Base-by-base conservation (phyloP, 2,888 invertebrate species). In the Aromia moschata region DNA sequence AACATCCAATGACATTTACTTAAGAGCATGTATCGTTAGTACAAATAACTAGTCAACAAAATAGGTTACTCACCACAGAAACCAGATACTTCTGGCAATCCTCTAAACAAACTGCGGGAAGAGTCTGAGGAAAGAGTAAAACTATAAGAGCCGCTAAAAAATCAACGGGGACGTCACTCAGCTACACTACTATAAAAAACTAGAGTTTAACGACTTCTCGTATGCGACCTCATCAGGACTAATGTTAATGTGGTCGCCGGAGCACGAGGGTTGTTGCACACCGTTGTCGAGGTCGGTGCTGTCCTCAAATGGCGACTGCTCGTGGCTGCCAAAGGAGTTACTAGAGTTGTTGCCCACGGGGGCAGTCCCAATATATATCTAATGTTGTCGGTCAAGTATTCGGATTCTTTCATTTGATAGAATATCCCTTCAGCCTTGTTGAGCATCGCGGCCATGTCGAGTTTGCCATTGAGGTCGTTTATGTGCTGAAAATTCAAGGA, bases 361-460 rank as follows among this genome's bases (percentile, higher is more conserved):
- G 69, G 80, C 78, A 91, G 80, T 0, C 93, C 93, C 43, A 94
- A 85, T 60, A 93, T 88, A 1, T 85, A 78, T 52, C 92, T 82
- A 49, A 93, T 86, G 62, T 87, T 85, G 76, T 92, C 89, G 0
- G 90, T 89, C 52, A 93, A 80, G 70, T 89, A 86, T 1, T 87
- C 85, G 0, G 89, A 86, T 10, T 87, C 85, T 67, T 89, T 87
- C 0, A 98, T 84, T 80, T 98, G 98, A 70, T 91, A 85, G 81
- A 90, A 97, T 70, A 98, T 96, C 5, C 93, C 93, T 81, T 98
- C 98, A 0, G 98, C 97, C 60, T 89, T 88, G 70, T 90, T 89
- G 16, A 98, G 81, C 45, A 92, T 91, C 66, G 88, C 85, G 59
- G 92, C 89, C 5, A 98, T 84, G 74, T 96, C 90, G 45, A 98